These are phyloP conservation scores for Mimachlamys varia DNA, from an alignment of 2,888 invertebrate genomes.

Conservation along the genomic window DNA sequence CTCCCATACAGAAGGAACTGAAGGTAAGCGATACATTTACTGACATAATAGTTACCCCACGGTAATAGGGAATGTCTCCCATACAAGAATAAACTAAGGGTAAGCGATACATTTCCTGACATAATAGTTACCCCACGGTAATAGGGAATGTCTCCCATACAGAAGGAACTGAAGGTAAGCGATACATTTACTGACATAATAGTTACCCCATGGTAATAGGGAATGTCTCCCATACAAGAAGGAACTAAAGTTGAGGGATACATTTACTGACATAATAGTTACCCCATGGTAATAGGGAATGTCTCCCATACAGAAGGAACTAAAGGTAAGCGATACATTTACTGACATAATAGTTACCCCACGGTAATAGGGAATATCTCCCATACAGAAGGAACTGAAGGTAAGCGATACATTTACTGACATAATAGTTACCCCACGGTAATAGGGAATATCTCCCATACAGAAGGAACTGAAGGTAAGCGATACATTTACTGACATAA, in stretches of 20 bases:
- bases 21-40: constrained; percentile 81
- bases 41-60: too few relatives aligned
- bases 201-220: too few relatives aligned
- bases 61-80: not conserved
- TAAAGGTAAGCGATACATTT: not conserved
- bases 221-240: constrained; percentile 86
- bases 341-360: not conserved
- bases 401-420: not conserved
- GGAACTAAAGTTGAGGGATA: constrained; percentile 77
- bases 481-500: not conserved
- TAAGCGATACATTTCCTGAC: constrained; percentile 51
- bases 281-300: constrained; percentile 80
- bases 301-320: constrained; percentile 47
- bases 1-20: constrained; percentile 95
- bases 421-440: too few relatives aligned
- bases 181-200: not conserved
- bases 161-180: not conserved
- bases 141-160: not conserved
- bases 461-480: not conserved
- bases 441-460: not conserved
- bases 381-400: not conserved
- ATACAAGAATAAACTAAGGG: constrained; percentile 76
- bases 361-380: not conserved
- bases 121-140: too few relatives aligned
- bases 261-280: not conserved